phyloP scores from a whole-genome alignment of 2,797 vertebrate genomes.

The Sebastes vulpes region DNA sequence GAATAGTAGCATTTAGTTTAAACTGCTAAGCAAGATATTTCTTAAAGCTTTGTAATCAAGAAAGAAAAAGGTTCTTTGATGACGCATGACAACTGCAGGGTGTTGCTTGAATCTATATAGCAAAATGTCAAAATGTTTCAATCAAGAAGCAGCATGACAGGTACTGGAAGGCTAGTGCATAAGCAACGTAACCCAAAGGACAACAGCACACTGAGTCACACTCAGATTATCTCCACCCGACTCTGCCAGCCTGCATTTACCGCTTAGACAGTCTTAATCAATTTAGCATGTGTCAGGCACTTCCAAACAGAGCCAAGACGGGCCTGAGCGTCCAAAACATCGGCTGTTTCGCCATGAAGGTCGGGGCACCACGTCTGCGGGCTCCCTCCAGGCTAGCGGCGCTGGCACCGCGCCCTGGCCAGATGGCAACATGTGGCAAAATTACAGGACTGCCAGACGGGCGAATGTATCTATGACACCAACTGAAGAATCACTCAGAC shows the following conservation, averaged over 20 bases:
- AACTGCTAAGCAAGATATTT: constrained; percentile 14
- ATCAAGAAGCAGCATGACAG: constrained; percentile 1
- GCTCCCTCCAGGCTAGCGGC: constrained; percentile 37
- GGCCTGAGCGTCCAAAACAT: constrained; percentile 53
- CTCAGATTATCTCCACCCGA: constrained; percentile 47
- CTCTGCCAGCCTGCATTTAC: constrained; percentile 62
- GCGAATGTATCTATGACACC: constrained; percentile 53
- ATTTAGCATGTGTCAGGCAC: constrained; percentile 75
- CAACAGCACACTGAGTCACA: constrained; percentile 39
- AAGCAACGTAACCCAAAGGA: neutral
- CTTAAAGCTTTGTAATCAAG: constrained; percentile 28
- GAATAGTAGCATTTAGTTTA: constrained; percentile 14
- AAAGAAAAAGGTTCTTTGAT: neutral
- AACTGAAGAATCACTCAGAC: constrained; percentile 33
- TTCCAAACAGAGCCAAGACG: constrained; percentile 57
- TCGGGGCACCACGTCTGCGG: constrained; percentile 33
- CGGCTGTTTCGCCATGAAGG: constrained; percentile 66
- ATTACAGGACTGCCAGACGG: constrained; percentile 62
- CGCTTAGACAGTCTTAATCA: constrained; percentile 72
- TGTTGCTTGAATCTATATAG: constrained; percentile 1
- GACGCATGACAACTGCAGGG: neutral
- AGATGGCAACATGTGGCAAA: constrained; percentile 84
- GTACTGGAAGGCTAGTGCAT: neutral
- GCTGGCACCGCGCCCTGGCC: constrained; percentile 65
- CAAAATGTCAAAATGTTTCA: neutral